Evolutionary conservation across 2,888 invertebrate species (phyloP), one percentile per base, ranked within the genome.

Genomic region (Chalcis sispes): DNA sequence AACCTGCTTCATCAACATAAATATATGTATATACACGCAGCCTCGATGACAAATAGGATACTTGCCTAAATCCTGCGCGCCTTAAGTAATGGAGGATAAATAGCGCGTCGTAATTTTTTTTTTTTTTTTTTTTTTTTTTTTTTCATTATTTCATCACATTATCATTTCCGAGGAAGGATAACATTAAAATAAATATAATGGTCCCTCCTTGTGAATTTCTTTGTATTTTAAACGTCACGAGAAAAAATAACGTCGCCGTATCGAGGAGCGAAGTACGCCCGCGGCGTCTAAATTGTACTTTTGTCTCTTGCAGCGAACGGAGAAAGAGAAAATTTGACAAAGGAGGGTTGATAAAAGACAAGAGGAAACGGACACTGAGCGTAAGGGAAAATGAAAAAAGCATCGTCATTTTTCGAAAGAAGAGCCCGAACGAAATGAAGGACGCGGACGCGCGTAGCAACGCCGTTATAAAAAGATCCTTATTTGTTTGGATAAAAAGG

Each of bases 401-500:
- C 71, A 66, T 75, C 71, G 66, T 75, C 66, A 75, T 75, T 75
- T 72, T 66, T 75, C 66, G 66, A 72, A 56, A 54, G 18, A 4
- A 15, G 46, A 72, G 62, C 72, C 20, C 46, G 32, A 56, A 64
- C 32, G 56, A 20, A 56, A 42, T 15, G 36, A 25, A 54, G 36
- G 15, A 13, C 32, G 18, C 23, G 5, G 15, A 20, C 0, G 29
- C n/a, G 10, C 10, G 10, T 36, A 50, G 50, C 61, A 36, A 65
- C 61, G 13, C n/a, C 54, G 29, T 62, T 62, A 62, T 58, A 58
- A 59, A 59, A 71, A 65, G 75, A 71, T 71, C 59, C 70, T 58
- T 75, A 75, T 75, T 75, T 75, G 59, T 75, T 75, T 75, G 75
- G 54, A 71, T 66, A 75, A 70, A 70, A n/a, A 46, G 65, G 25